Percentiles rank a stretch among this genome's conserved stretches.
phyloP scores from a whole-genome alignment of 2,888 invertebrate genomes.

The Crossocerus cetratus region DNA sequence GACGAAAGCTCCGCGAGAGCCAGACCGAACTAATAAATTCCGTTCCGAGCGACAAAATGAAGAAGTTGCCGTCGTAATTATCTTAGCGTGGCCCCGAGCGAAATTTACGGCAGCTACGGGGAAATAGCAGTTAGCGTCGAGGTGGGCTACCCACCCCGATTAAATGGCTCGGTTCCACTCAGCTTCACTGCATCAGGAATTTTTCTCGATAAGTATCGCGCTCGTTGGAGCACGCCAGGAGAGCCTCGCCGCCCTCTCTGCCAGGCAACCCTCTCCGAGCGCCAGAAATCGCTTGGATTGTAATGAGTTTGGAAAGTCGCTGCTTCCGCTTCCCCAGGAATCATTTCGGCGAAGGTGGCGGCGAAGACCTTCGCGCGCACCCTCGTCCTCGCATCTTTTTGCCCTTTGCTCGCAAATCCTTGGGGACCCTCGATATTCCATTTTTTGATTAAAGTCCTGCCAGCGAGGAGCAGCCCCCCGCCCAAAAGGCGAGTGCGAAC shows the following conservation, averaged over 20 bases:
- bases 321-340: conserved; percentile 12
- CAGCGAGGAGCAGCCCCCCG: conserved; percentile 18
- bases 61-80: conserved; percentile 42
- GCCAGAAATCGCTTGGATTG: conserved; percentile 26
- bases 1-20: background rate
- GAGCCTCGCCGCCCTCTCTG: background rate
- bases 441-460: conserved; percentile 3
- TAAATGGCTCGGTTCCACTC: conserved; percentile 22
- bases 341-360: conserved; percentile 13
- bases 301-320: conserved; percentile 45
- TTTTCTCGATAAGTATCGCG: conserved; percentile 19
- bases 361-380: conserved; percentile 33
- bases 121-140: conserved; percentile 17
- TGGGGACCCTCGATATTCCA: conserved; percentile 5
- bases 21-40: conserved; percentile 25
- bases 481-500: conserved; percentile 23
- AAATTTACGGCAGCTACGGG: conserved; percentile 30
- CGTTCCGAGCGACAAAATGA: conserved; percentile 5
- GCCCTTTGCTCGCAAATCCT: conserved; percentile 26
- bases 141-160: conserved; percentile 14
- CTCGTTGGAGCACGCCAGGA: background rate
- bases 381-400: no score
- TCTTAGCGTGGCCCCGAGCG: conserved; percentile 8
- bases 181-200: conserved; percentile 11
- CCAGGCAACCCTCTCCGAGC: background rate